Evolutionary conservation across 2,113 vertebrate genomes (phyloP).

Genomic region (Eurystomus gularis): DNA sequence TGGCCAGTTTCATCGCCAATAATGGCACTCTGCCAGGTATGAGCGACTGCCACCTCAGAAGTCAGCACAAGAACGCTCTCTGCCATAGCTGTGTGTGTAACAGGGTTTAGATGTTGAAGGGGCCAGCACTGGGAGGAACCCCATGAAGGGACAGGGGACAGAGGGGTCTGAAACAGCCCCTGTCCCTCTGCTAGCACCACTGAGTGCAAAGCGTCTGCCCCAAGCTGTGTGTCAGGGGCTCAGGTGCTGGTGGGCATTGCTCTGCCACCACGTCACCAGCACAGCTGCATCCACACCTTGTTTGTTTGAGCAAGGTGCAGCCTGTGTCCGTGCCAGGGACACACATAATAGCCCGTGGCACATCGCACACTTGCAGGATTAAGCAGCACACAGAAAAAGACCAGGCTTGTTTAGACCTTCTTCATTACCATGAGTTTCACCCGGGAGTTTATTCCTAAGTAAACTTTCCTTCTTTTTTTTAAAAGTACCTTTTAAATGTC

Average conservation of each 20-base stretch:
- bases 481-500: neutral
- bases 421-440: neutral
- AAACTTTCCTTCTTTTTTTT: neutral
- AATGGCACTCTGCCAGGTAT: slow-evolving; percentile 91
- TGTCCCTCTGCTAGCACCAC: fast-evolving
- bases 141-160: neutral
- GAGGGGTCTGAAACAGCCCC: neutral
- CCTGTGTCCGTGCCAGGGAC: neutral
- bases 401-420: neutral
- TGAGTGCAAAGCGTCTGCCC: neutral
- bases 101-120: fast-evolving
- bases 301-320: neutral
- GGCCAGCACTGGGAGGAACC: fast-evolving
- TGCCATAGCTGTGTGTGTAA: neutral
- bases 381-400: neutral
- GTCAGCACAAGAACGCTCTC: neutral
- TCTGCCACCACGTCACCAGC: fast-evolving
- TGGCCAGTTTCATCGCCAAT: slow-evolving; percentile 94
- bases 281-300: neutral
- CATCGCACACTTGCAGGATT: neutral
- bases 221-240: neutral
- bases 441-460: neutral
- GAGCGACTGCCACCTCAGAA: neutral
- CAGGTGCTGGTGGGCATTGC: neutral
- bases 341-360: fast-evolving